Conservation (phyloP, 2,797 vertebrate species). For the Amniataba percoides region DNA sequence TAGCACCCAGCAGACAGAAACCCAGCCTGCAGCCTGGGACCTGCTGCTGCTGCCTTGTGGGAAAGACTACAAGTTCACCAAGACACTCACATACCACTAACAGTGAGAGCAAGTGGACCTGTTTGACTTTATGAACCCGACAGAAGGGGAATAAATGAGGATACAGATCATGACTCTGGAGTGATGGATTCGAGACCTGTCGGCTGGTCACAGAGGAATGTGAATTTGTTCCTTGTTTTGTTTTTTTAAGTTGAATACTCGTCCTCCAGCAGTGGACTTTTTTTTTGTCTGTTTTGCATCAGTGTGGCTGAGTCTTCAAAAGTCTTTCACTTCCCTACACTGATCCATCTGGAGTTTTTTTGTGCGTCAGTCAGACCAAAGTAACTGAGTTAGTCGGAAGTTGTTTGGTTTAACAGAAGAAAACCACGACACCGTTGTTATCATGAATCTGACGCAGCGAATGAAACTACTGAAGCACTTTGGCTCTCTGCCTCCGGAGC, state of each 20-base stretch:
- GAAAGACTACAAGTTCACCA: constrained; percentile 53
- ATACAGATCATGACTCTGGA: neutral
- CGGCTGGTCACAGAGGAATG: constrained; percentile 9
- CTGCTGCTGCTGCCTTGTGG: constrained; percentile 58
- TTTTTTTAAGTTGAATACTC: neutral
- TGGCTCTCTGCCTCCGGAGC: constrained; percentile 75
- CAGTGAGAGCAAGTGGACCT: constrained; percentile 54
- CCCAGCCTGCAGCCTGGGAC: constrained; percentile 66
- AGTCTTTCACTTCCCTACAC: neutral
- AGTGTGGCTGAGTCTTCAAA: neutral
- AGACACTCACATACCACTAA: constrained; percentile 47
- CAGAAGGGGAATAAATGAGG: constrained; percentile 4
- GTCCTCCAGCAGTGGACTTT: neutral
- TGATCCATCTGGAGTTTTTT: neutral
- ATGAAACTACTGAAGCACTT: constrained; percentile 81
- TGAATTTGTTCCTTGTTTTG: neutral
- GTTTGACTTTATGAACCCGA: constrained; percentile 26
- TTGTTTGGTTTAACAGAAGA: constrained; percentile 9
- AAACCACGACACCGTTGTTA: neutral
- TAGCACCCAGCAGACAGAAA: constrained; percentile 71
- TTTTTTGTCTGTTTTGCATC: constrained; percentile 13
- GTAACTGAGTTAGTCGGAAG: constrained; percentile 14
- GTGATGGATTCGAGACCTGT: neutral
- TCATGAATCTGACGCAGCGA: constrained; percentile 78
- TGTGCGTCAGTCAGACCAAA: neutral